These are phyloP conservation scores for Zhuqinia jingwanae DNA, from an alignment of 2,888 invertebrate species.

Conservation along the genomic window DNA sequence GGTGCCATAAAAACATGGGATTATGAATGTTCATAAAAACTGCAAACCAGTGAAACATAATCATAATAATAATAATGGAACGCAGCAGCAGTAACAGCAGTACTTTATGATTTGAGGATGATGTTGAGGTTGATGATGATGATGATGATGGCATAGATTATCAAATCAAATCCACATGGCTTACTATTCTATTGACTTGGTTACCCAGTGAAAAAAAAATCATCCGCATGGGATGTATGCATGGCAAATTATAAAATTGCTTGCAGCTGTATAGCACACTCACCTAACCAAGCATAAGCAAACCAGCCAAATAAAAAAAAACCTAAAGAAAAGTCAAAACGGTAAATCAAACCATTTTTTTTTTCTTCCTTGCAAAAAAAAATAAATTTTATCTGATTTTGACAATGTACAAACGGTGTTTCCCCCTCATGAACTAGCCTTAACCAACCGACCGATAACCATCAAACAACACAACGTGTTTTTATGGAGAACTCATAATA, in stretches of 20 bases:
- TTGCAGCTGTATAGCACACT: conserved; percentile 46
- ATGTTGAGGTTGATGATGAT: background rate
- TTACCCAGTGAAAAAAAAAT: conserved; percentile 54
- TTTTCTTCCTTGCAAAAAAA: conserved; percentile 10
- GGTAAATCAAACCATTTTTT: conserved; percentile 40
- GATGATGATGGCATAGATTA: conserved; percentile 43
- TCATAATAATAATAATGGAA: background rate
- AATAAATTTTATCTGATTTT: conserved; percentile 56
- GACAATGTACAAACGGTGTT: conserved; percentile 48
- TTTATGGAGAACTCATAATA: conserved; percentile 38
- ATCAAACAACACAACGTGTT: conserved; percentile 7
- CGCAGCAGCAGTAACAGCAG: background rate
- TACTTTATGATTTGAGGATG: too few relatives aligned
- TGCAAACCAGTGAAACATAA: conserved; percentile 30
- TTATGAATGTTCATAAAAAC: background rate
- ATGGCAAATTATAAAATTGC: conserved; percentile 37
- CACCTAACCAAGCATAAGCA: conserved; percentile 7
- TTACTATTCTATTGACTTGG: conserved; percentile 64
- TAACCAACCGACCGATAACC: conserved; percentile 47
- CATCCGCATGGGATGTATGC: too few relatives aligned
- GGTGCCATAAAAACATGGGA: background rate
- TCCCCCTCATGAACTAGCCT: conserved; percentile 43
- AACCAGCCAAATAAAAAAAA: conserved; percentile 19
- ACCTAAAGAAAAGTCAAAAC: conserved; percentile 26
- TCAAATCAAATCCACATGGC: conserved; percentile 6